A percentile compares a stretch with the other conserved stretches of the same genome.
phyloP scores from a whole-genome alignment of 2,797 vertebrate species.

The Melopsittacus undulatus region DNA sequence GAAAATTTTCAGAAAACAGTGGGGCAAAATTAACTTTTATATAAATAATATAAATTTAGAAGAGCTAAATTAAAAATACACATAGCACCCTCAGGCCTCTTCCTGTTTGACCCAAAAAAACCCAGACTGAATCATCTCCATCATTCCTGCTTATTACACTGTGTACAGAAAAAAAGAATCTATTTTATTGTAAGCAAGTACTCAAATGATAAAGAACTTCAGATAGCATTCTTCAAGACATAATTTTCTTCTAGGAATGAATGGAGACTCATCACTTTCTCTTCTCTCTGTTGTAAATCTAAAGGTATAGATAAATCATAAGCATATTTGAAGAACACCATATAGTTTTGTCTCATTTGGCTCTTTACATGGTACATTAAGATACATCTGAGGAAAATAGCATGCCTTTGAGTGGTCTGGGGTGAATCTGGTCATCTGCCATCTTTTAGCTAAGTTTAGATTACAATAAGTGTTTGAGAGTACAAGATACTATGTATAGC shows the following conservation, averaged over 20 bases:
- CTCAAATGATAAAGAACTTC: neutral
- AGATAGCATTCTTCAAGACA: neutral
- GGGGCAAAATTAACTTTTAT: neutral
- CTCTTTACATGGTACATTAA: neutral
- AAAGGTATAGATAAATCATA: neutral
- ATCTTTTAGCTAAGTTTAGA: slow-evolving; percentile 18
- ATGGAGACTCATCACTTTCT: neutral
- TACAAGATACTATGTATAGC: slow-evolving; percentile 14
- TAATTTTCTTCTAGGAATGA: neutral
- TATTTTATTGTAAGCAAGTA: neutral
- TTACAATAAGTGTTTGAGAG: slow-evolving; percentile 20
- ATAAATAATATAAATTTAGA: neutral
- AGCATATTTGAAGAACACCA: neutral
- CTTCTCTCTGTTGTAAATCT: neutral
- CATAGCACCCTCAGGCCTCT: rapidly evolving
- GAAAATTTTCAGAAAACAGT: neutral
- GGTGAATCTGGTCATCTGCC: neutral
- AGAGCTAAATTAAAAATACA: neutral
- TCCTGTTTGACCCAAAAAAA: neutral
- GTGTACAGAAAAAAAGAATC: neutral
- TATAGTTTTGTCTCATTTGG: neutral
- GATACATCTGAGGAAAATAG: neutral
- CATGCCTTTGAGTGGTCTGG: neutral
- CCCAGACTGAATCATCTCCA: neutral
- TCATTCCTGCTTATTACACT: neutral